Base-by-base conservation (phyloP, 1,140 invertebrate species). In the Rhagoletis pomonella region DNA sequence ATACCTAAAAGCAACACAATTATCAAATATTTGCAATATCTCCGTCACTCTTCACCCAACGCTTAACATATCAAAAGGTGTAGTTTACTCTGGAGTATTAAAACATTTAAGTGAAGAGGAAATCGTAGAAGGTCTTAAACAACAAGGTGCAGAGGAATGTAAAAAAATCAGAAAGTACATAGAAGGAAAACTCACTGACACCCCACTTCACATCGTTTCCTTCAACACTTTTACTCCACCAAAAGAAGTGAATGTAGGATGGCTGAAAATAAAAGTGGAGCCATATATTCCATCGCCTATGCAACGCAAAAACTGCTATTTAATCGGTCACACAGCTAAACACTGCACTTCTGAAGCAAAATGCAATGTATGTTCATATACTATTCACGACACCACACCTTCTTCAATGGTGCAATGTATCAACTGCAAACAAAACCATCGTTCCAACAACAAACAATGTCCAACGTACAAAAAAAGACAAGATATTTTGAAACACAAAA, bases 101-200 rank as follows among this genome's bases (percentile, higher is more conserved):
- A 29, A 29, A 29, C 29, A 29, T 47, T 7, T 86, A 58, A 59
- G 47, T 17, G 85, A 86, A 60, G 7, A 62, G 19, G 85, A 86
- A 86, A 86, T 86, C 55, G 59, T 19, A 4, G 59, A 60, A 29
- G 85, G 59, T 44, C 58, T 86, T 5, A 42, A n/a, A 59, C 17
- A 86, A 7, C 85, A 86, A 86, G 17, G n/a, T 29, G 85, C 59
- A 7, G 59, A 29, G 47, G 85, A 62, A 44, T 86, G 85, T 59
- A 86, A 86, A 86, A 86, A 86, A 60, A 86, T 86, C 5, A 86
- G 47, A 59, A 86, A 86, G 39, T 62, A 59, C 5, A 62, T 62
- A 6, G 58, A 86, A 7, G 85, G 55, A 58, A 85, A 86, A 60
- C 39, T 47, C 17, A 59, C 39, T 44, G 59, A 86, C 85, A 86